Base-by-base conservation (phyloP, 2,113 vertebrate genomes). In the Trichomycterus rosablanca region DNA sequence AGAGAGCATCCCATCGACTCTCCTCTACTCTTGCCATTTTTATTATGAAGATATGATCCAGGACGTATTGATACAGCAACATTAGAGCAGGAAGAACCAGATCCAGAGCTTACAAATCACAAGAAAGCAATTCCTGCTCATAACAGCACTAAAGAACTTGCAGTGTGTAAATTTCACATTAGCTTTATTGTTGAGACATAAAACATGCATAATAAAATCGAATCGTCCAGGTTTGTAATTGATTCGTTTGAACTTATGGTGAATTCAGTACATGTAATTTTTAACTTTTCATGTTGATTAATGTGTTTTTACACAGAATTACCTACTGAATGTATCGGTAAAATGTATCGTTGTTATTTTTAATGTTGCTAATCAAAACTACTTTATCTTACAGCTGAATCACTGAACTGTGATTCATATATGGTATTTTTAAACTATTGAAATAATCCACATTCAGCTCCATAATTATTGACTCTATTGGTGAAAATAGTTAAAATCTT, bases 101-200 rank as follows among this genome's bases (percentile, higher is more conserved):
- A 18, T 45, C 45, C 60, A 60, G 9, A 51, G 54, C 4, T 7
- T 81, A 77, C 68, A 81, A 79, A 78, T 78, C 69, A 68, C 35
- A 16, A 48, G 28, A 54, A 54, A 55, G 34, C 43, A 40, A 55
- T 61, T 32, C 7, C 32, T 23, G 2, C 15, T 30, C 49, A 8
- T 16, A 19, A n/a, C 3, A 32, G 44, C 28, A 6, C 2, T 53
- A 6, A 32, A 22, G 43, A 40, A 22, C 28, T 24, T 16, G 57
- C 26, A 12, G n/a, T 59, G 44, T 59, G 60, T 72, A 78, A 72
- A 79, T 81, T 76, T 63, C 70, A 56, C 77, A 73, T 67, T 57
- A 78, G 71, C 51, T 74, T 70, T 68, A 70, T 32, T 24, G 55
- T 18, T 16, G 32, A 20, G 7, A 20, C 22, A 49, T 45, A 53